These are phyloP conservation scores for Chlorops oryzae DNA, from an alignment of 1,140 invertebrate species.

Conservation along the genomic window DNA sequence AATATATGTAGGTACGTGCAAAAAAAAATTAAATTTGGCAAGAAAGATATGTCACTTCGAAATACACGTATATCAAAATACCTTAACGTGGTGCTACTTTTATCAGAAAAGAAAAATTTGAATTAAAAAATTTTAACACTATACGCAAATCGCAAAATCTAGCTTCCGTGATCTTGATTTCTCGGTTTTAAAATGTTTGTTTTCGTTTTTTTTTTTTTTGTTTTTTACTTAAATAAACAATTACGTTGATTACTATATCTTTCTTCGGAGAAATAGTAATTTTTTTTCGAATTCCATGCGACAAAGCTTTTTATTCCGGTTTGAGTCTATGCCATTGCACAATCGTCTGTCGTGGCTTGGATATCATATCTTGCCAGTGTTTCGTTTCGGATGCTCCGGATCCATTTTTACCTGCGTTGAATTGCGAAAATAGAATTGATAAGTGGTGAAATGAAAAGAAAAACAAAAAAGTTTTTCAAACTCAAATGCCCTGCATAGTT, in stretches of 20 bases:
- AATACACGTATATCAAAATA: background rate
- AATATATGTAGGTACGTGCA: too few relatives aligned
- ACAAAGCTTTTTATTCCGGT: constrained; percentile 64
- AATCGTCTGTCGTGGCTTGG: constrained; percentile 86
- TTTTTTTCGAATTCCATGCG: background rate
- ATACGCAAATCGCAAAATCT: too few relatives aligned
- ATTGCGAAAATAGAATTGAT: background rate
- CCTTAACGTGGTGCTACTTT: background rate
- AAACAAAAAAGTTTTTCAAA: too few relatives aligned
- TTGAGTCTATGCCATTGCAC: constrained; percentile 88
- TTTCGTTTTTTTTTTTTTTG: background rate
- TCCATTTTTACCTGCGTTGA: constrained; percentile 71
- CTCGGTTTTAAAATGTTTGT: too few relatives aligned
- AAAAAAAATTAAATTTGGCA: too few relatives aligned
- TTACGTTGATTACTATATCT: background rate
- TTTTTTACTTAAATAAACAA: background rate
- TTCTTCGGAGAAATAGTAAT: background rate
- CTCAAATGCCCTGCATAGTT: too few relatives aligned
- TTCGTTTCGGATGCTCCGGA: constrained; percentile 87
- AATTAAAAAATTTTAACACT: constrained; percentile 1
- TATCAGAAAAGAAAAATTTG: background rate
- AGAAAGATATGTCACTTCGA: background rate
- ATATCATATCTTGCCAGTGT: constrained; percentile 95
- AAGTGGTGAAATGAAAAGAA: constrained; percentile 47
- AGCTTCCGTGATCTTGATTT: too few relatives aligned